Conservation (phyloP, 2,888 invertebrate genomes). For the Acrocyrtus sp. region DNA sequence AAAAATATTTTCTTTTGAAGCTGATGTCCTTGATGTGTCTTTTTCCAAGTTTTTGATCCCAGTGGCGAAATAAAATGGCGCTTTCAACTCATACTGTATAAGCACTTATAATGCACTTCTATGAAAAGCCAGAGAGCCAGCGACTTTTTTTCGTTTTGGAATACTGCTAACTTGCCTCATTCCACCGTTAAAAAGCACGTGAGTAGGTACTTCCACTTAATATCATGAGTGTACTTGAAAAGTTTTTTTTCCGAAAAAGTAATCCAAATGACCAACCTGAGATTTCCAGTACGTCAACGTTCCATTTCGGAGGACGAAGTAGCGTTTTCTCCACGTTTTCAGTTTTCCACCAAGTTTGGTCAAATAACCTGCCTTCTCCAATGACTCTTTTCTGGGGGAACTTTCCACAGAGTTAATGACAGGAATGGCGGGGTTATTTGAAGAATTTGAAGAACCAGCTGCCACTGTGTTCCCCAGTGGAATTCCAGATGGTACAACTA, state of each 20-base stretch:
- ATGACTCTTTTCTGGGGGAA: slow-evolving; percentile 76
- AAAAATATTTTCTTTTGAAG: background rate
- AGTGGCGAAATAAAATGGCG: no score
- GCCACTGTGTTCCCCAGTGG: slow-evolving; percentile 45
- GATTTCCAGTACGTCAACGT: slow-evolving; percentile 94
- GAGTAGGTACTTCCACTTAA: no score
- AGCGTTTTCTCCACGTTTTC: slow-evolving; percentile 95
- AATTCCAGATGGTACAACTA: slow-evolving; percentile 49
- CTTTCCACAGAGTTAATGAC: slow-evolving; percentile 61
- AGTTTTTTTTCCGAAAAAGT: no score
- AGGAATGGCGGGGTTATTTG: slow-evolving; percentile 66
- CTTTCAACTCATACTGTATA: no score
- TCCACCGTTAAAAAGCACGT: background rate
- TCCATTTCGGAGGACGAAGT: slow-evolving; percentile 95
- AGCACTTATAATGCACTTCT: no score
- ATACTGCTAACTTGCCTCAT: no score
- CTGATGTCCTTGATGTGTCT: slow-evolving; percentile 19
- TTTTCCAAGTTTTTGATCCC: no score
- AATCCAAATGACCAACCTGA: slow-evolving; percentile 75
- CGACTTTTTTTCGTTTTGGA: no score
- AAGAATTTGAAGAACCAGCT: slow-evolving; percentile 62
- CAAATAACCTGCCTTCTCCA: slow-evolving; percentile 90
- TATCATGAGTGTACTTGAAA: no score
- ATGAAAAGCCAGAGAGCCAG: no score
- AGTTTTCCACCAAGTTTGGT: slow-evolving; percentile 93